A percentile compares a stretch with the other conserved stretches of the same genome.
Conservation (phyloP, 2,113 vertebrate genomes). For the Lutjanus erythropterus region DNA sequence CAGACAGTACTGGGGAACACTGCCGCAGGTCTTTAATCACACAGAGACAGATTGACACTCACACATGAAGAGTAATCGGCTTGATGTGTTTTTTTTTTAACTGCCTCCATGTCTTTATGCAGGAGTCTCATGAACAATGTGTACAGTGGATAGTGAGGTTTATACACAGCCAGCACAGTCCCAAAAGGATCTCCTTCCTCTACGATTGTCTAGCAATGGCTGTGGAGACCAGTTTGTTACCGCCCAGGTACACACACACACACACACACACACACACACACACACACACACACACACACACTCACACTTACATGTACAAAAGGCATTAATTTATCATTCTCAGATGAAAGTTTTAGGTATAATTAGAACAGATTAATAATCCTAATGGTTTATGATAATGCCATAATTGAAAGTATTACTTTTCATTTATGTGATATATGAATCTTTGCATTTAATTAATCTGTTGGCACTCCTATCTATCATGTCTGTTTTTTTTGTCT, state of each 20-base stretch:
- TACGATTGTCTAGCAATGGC: conserved; percentile 98
- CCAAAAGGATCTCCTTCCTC: conserved; percentile 98
- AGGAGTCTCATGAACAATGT: conserved; percentile 98
- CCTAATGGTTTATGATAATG: background rate
- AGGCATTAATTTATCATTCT: background rate
- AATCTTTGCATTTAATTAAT: background rate
- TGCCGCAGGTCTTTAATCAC: conserved; percentile 89
- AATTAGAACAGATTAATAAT: background rate
- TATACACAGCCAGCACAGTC: conserved; percentile 96
- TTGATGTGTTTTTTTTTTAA: background rate
- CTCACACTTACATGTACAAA: conserved; percentile 41
- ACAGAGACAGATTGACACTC: background rate
- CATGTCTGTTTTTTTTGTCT: background rate
- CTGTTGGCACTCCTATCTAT: background rate
- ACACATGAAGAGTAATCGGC: background rate
- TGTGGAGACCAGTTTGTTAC: conserved; percentile 94
- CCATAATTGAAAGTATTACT: background rate
- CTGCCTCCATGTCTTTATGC: conserved; percentile 10
- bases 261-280: conserved; percentile 52
- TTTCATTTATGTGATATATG: background rate
- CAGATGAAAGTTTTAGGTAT: too few species aligned
- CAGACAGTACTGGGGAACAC: conserved; percentile 93
- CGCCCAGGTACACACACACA: conserved; percentile 88
- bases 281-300: conserved; percentile 43
- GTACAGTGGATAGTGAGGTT: conserved; percentile 98